These are phyloP conservation scores for Dromococcyx pavoninus DNA, from an alignment of 2,797 vertebrate species.

Conservation along the genomic window DNA sequence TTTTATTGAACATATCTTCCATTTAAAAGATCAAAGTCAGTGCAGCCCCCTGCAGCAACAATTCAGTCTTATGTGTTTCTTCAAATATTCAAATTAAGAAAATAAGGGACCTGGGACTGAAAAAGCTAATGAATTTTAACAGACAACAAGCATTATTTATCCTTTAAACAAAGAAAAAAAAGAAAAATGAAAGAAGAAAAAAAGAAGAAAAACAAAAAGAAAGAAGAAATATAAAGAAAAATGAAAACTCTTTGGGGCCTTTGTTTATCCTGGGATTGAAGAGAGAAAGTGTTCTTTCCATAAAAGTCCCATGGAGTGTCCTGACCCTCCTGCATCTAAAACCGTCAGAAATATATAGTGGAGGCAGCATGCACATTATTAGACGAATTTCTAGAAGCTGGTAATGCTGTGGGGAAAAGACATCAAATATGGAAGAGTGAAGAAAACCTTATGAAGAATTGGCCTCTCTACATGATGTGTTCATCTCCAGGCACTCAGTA, in stretches of 20 bases:
- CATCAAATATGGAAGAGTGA: neutral
- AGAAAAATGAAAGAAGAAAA: neutral
- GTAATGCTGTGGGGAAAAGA: neutral
- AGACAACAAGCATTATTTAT: neutral
- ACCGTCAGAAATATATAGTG: neutral
- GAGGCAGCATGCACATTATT: neutral
- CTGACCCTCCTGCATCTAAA: neutral
- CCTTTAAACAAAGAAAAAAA: neutral
- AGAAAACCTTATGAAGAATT: neutral
- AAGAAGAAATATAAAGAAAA: neutral
- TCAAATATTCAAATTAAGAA: constrained; percentile 25
- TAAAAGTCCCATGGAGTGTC: neutral
- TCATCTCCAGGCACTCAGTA: neutral
- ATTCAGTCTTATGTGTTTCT: constrained; percentile 11
- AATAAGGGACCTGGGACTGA: neutral
- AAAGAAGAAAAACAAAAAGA: neutral
- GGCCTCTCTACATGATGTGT: neutral
- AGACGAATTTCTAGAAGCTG: neutral
- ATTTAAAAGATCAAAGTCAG: constrained; percentile 59
- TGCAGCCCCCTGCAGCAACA: constrained; percentile 8
- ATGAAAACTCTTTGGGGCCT: neutral
- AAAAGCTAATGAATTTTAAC: neutral
- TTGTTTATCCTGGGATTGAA: neutral
- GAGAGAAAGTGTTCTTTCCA: neutral
- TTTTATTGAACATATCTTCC: constrained; percentile 42